phyloP scores from a whole-genome alignment of 2,113 vertebrate genomes.

The Orycteropus afer region DNA sequence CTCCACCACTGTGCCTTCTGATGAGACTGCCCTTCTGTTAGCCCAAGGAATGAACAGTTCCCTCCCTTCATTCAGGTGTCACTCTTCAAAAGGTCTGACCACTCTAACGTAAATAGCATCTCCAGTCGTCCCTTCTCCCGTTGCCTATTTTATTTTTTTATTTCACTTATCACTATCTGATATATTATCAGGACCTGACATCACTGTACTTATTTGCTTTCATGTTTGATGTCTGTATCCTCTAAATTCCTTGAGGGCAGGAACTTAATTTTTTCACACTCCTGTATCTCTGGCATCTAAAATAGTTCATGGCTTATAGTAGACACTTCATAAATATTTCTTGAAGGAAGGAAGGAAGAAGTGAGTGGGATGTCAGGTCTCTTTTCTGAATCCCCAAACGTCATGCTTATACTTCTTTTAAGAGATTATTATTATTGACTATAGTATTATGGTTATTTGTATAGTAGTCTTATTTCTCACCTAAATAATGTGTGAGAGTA shows the following conservation, averaged over 20 bases:
- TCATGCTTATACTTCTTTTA: background rate
- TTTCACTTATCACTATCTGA: background rate
- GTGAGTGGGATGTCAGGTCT: background rate
- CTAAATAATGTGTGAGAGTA: background rate
- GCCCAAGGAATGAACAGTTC: background rate
- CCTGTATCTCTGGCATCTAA: background rate
- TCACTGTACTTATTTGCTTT: background rate
- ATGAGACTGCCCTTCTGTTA: background rate
- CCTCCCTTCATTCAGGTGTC: background rate
- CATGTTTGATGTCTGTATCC: background rate
- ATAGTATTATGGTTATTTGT: background rate
- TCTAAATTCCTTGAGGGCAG: background rate
- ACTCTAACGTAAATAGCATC: background rate
- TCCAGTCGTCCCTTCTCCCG: background rate
- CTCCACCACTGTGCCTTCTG: background rate
- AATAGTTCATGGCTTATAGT: background rate
- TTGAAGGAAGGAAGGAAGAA: background rate
- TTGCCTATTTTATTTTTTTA: background rate
- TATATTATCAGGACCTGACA: constrained; percentile 17
- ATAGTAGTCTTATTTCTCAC: background rate
- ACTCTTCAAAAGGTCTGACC: background rate
- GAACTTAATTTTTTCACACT: background rate
- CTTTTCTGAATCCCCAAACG: background rate
- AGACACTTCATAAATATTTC: background rate
- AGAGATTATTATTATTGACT: background rate